Evolutionary conservation across 2,888 invertebrate species (phyloP), one percentile per base, ranked within the genome.

Genomic region (Rhabditophanes sp.): DNA sequence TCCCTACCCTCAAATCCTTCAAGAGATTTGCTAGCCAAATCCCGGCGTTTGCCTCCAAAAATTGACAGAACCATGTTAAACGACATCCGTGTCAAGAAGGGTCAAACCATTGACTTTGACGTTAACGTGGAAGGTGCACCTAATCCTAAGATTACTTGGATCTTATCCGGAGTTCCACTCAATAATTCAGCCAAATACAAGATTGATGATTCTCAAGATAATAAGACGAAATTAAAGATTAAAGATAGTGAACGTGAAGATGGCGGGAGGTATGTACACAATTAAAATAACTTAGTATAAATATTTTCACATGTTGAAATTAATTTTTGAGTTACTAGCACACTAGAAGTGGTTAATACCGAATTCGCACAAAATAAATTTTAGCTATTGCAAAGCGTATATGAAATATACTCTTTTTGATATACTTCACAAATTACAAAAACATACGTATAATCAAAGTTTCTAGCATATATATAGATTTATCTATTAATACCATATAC

Each of bases 81-180:
- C 39, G 80, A 90, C 63, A 76, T 87, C 51, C 82, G 83, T 66
- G 75, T 88, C 44, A 78, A 79, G 47, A 83, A 80, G 24, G 87
- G 87, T 30, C 78, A 78, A 65, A 77, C 78, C 67, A 80, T 84
- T 66, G 84, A 85, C 65, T 79, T 83, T 54, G 82, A 84, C 62
- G 83, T 88, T 1, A 84, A 84, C 3, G 81, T 88, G 7, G 77
- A 74, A 46, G 87, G 87, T 32, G 87, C 88, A 67, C 88, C 88
- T 21, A 77, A 82, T 30, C 87, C 88, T 26, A 82, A 82, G 41
- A 78, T 84, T 28, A 57, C 63, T 2, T 88, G 88, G 87, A 75
- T 77, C 23, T 74, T 82, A 46, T 81, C 80, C 45, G 82, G 79
- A 32, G 77, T 78, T 41, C 70, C 77, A 28, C 46, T 71, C 3